Conservation (phyloP, 2,888 invertebrate species). For the Ganaspis brasiliensis region DNA sequence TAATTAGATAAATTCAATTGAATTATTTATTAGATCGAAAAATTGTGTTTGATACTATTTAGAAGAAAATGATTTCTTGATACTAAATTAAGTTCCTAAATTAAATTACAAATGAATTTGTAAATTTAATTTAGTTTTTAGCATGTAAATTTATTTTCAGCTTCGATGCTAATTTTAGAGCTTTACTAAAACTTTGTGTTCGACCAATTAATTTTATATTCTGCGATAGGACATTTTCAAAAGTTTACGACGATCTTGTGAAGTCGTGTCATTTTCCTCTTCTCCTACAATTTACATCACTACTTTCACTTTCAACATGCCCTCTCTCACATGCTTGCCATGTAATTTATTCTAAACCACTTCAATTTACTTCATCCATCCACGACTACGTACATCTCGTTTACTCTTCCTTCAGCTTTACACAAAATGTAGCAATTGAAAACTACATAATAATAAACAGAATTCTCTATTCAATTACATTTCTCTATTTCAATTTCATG, state of each 20-base stretch:
- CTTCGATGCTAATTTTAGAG: too few relatives aligned
- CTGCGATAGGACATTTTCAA: not conserved
- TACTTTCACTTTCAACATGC: conserved; percentile 11
- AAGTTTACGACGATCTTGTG: not conserved
- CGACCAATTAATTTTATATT: not conserved
- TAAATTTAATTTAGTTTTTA: too few relatives aligned
- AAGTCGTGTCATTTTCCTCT: not conserved
- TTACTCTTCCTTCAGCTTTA: not conserved
- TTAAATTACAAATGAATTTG: too few relatives aligned
- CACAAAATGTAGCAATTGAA: not conserved
- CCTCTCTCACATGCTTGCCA: conserved; percentile 7
- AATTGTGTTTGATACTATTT: too few relatives aligned
- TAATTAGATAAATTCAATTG: too few relatives aligned
- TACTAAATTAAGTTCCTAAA: too few relatives aligned
- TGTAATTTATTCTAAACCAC: conserved; percentile 27
- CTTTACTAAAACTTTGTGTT: too few relatives aligned
- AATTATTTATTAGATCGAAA: too few relatives aligned
- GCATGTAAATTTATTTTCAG: too few relatives aligned
- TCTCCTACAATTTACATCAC: not conserved
- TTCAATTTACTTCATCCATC: conserved; percentile 20
- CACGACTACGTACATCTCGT: conserved; percentile 13
- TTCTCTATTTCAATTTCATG: too few relatives aligned
- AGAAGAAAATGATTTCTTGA: too few relatives aligned
- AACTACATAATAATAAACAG: conserved; percentile 6
- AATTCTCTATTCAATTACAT: not conserved